Evolutionary conservation across 2,888 invertebrate genomes (phyloP).

Genomic region (Julus scanicus): DNA sequence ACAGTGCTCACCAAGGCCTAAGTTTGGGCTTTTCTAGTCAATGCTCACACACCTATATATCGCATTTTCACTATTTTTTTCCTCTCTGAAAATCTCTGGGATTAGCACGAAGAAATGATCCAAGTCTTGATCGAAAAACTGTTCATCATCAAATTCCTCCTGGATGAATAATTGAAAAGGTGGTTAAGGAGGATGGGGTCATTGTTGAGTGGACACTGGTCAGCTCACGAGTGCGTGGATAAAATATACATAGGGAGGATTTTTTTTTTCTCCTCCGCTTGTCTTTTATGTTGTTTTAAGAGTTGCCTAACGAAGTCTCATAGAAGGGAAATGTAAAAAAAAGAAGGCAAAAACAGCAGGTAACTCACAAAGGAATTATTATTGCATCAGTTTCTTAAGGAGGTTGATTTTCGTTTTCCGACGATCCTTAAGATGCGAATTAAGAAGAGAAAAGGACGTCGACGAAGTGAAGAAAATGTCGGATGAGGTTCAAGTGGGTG

Average conservation of each 20-base stretch:
- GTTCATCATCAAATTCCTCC: conserved; percentile 47
- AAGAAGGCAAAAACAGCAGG: neutral
- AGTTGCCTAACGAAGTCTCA: conserved; percentile 42
- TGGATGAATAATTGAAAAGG: conserved; percentile 52
- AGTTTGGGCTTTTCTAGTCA: neutral
- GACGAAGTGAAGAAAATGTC: conserved; percentile 35
- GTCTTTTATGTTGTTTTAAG: conserved; percentile 39
- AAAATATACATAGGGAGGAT: conserved; percentile 10
- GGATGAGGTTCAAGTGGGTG: conserved; percentile 42
- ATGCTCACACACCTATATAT: neutral
- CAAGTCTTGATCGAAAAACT: conserved; percentile 47
- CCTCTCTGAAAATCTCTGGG: neutral
- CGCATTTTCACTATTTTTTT: neutral
- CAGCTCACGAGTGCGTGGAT: conserved; percentile 32
- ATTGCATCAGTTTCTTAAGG: conserved; percentile 42
- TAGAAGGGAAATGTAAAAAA: conserved; percentile 13
- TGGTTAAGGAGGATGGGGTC: conserved; percentile 41
- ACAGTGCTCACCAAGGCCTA: neutral
- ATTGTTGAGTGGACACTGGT: conserved; percentile 39
- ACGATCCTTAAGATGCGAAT: conserved; percentile 28
- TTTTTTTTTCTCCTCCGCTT: neutral
- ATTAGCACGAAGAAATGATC: conserved; percentile 25
- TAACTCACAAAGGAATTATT: conserved; percentile 42
- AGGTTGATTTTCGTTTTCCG: conserved; percentile 39
- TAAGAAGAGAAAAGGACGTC: conserved; percentile 39